Evolutionary conservation across 1,140 invertebrate genomes (phyloP).

Genomic region (Microplitis mediator): DNA sequence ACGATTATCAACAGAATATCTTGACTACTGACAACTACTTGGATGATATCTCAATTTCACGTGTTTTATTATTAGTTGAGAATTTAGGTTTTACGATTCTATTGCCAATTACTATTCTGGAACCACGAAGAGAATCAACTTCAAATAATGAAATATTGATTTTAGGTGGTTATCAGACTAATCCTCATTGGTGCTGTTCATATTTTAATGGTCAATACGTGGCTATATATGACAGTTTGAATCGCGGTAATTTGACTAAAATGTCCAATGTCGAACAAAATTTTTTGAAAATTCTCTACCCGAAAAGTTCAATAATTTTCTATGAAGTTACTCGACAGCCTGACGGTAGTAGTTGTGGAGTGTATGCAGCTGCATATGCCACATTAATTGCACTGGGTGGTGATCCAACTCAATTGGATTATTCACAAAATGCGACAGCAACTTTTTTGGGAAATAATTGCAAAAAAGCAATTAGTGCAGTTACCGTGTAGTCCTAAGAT

Average conservation of each 20-base stretch:
- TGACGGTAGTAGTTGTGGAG: constrained; percentile 19
- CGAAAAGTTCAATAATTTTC: neutral
- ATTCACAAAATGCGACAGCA: constrained; percentile 22
- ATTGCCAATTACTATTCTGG: too few relatives aligned
- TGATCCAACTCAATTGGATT: neutral
- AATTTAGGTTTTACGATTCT: too few relatives aligned
- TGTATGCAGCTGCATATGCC: constrained; percentile 29
- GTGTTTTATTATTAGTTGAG: too few relatives aligned
- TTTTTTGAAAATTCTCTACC: constrained; percentile 15
- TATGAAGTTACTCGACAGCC: constrained; percentile 8
- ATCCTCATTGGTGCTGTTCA: constrained; percentile 18
- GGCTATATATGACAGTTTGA: constrained; percentile 19
- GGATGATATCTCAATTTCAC: too few relatives aligned
- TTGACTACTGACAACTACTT: too few relatives aligned
- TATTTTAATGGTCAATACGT: constrained; percentile 16
- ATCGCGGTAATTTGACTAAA: neutral
- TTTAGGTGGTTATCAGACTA: constrained; percentile 4
- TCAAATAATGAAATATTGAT: constrained; percentile 13
- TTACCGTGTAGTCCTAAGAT: too few relatives aligned
- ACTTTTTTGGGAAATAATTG: neutral
- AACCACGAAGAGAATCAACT: neutral
- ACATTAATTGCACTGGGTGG: constrained; percentile 17
- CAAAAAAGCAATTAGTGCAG: too few relatives aligned
- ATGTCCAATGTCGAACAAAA: neutral
- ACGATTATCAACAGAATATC: too few relatives aligned